Base-by-base conservation (phyloP, 2,113 vertebrate genomes). In the Neofelis nebulosa region DNA sequence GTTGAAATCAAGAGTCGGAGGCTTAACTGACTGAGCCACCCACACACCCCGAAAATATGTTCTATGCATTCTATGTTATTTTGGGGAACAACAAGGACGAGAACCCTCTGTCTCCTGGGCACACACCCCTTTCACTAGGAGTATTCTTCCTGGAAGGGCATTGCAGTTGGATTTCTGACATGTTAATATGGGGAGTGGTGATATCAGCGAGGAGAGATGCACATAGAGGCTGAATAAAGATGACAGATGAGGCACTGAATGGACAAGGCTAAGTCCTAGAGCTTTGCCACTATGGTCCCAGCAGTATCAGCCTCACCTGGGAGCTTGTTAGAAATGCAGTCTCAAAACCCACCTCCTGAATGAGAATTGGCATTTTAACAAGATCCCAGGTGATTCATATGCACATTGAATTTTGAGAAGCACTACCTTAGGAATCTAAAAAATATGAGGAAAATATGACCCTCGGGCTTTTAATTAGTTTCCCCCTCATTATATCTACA, bases 311-410 rank as follows among this genome's bases (percentile, higher is more conserved):
- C 33, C 18, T 52, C 21, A 68, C 66, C 71, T 21, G 31, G 65
- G 57, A 84, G 48, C 69, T 45, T 52, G n/a, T 91, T 33, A 92
- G 14, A 15, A 57, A 36, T 69, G 15, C 25, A 66, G 68, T 61
- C 76, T 91, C 63, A 80, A 63, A 48, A n/a, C 27, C 63, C 27
- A 57, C 10, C 36, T 83, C 52, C 52, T 79, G 57, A 95, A 33
- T 74, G 79, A 80, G 55, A 97, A 94, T 57, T 33, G 76, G 14
- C 52, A 69, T 91, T 80, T 95, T 92, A 57, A 71, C 21, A 95
- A 65, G 79, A 87, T 69, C 36, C 21, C 5, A 81, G 38, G 21
- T 93, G 57, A 45, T 41, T 92, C 41, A 13, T 25, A 86, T 1
- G 7, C 31, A 92, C 11, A 50, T 36, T 38, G n/a, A 89, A 73